A percentile compares a stretch with the other conserved stretches of the same genome.
phyloP scores from a whole-genome alignment of 2,888 invertebrate genomes.

The Cataglyphis rosenhaueri region DNA sequence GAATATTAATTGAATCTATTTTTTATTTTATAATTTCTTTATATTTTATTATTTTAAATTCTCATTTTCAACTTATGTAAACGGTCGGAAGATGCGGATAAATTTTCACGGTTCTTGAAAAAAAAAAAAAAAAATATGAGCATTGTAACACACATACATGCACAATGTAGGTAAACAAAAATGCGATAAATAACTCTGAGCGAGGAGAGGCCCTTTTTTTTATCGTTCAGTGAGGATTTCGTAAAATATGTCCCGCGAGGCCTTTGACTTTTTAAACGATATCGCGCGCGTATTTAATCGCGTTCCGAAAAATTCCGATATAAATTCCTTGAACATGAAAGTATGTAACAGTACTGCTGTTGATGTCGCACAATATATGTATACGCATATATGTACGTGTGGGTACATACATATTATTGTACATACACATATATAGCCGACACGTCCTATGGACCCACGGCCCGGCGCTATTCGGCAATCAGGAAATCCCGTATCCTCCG shows the following conservation, averaged over 20 bases:
- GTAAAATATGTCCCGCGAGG: neutral
- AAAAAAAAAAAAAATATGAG: neutral
- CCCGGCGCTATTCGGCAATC: slow-evolving; percentile 59
- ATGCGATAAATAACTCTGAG: neutral
- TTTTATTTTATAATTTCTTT: neutral
- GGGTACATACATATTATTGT: neutral
- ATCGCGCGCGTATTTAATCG: slow-evolving; percentile 12
- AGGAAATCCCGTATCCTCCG: slow-evolving; percentile 62
- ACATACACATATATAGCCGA: slow-evolving; percentile 15
- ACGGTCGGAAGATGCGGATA: neutral
- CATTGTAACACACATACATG: neutral
- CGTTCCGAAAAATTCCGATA: slow-evolving; percentile 57
- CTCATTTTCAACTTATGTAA: neutral
- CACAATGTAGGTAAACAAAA: neutral
- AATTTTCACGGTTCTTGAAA: neutral
- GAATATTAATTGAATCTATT: neutral
- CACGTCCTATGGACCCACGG: slow-evolving; percentile 35
- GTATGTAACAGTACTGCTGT: slow-evolving; percentile 50
- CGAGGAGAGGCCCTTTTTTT: neutral
- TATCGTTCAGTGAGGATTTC: neutral
- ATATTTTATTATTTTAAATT: neutral
- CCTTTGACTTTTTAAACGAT: slow-evolving; percentile 27
- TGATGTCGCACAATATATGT: slow-evolving; percentile 13
- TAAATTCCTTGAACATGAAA: slow-evolving; percentile 53
- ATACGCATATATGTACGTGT: neutral